A percentile compares a stretch with the other conserved stretches of the same genome.
Conservation (phyloP, 2,888 invertebrate species). For the Himalopsyche anomala region DNA sequence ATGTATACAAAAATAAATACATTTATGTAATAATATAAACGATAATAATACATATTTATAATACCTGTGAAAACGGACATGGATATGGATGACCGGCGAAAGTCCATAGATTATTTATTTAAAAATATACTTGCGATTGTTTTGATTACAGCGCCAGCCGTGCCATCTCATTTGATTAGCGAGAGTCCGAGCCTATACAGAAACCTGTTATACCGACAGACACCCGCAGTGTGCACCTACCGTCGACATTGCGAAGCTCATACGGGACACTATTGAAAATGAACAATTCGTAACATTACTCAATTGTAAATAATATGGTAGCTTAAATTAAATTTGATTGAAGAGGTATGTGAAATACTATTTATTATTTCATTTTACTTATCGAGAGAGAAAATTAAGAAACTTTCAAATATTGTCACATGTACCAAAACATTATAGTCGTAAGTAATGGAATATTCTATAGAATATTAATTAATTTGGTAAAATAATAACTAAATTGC, state of each 20-base stretch:
- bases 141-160: slow-evolving; percentile 43
- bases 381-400: too few relatives aligned
- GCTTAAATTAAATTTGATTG: not conserved
- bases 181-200: slow-evolving; percentile 45
- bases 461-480: too few relatives aligned
- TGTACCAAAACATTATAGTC: too few relatives aligned
- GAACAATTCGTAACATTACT: not conserved
- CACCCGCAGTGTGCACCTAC: slow-evolving; percentile 39
- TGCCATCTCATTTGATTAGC: slow-evolving; percentile 61
- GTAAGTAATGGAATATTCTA: too few relatives aligned
- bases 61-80: slow-evolving; percentile 17
- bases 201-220: slow-evolving; percentile 42
- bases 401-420: too few relatives aligned
- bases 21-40: too few relatives aligned
- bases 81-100: not conserved
- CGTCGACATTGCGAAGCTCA: slow-evolving; percentile 36
- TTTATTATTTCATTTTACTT: too few relatives aligned
- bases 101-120: slow-evolving; percentile 37
- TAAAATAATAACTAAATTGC: too few relatives aligned
- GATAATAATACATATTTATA: not conserved
- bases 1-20: too few relatives aligned
- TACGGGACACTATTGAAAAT: slow-evolving; percentile 7
- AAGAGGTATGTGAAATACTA: not conserved
- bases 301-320: not conserved
- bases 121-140: slow-evolving; percentile 32